Evolutionary conservation across 2,888 invertebrate species (phyloP).

Genomic region (Hyalella azteca): DNA sequence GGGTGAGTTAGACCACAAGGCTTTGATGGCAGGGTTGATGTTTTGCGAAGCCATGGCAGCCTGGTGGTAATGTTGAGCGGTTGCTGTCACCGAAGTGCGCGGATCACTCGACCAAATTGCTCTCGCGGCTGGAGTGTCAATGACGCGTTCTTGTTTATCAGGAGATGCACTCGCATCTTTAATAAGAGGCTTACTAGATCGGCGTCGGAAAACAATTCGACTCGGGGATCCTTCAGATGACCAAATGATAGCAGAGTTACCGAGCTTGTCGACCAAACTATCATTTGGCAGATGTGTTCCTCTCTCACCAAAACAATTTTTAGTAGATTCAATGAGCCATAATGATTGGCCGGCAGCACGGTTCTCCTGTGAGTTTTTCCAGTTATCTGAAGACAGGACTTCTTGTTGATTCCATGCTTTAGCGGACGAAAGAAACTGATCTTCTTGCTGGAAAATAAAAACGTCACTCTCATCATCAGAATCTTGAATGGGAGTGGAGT

Average conservation of each 20-base stretch:
- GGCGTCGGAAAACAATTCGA: constrained; percentile 16
- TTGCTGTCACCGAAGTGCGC: neutral
- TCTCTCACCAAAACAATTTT: neutral
- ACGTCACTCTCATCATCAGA: constrained; percentile 46
- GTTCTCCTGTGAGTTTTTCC: neutral
- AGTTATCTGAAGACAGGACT: neutral
- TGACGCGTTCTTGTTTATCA: constrained; percentile 1
- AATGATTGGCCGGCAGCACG: neutral
- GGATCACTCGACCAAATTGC: constrained; percentile 37
- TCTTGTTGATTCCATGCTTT: constrained; percentile 42
- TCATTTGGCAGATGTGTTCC: neutral
- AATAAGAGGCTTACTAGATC: neutral
- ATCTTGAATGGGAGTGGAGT: constrained; percentile 16
- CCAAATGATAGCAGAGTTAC: neutral
- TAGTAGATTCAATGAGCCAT: neutral
- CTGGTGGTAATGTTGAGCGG: neutral
- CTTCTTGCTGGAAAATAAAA: constrained; percentile 50
- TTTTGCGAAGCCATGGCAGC: constrained; percentile 1
- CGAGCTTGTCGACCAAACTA: neutral
- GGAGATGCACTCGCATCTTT: neutral
- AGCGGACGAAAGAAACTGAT: constrained; percentile 39
- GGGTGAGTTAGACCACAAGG: constrained; percentile 26
- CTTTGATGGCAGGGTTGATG: constrained; percentile 26
- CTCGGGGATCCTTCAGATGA: constrained; percentile 1
- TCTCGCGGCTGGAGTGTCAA: constrained; percentile 20